phyloP scores from a whole-genome alignment of 2,888 invertebrate species.

The Lithophane leautieri region DNA sequence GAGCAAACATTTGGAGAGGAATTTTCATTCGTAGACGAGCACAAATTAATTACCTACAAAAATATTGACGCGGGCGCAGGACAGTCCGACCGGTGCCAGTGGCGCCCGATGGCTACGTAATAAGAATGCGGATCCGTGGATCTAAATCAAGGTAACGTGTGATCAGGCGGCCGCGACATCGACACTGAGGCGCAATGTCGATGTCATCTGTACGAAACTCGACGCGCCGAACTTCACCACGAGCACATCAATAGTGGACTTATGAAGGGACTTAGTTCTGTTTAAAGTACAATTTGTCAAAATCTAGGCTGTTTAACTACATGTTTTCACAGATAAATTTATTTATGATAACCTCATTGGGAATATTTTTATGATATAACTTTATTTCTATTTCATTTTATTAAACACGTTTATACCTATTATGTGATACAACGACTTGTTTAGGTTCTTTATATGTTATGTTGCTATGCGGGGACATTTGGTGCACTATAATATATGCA shows the following conservation, averaged over 20 bases:
- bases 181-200: constrained; percentile 69
- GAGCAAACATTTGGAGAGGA: constrained; percentile 77
- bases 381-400: constrained; percentile 40
- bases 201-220: constrained; percentile 69
- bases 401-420: constrained; percentile 41
- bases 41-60: constrained; percentile 87
- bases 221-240: constrained; percentile 50
- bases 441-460: constrained; percentile 41
- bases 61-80: constrained; percentile 84
- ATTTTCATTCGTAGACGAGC: constrained; percentile 77
- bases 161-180: constrained; percentile 77
- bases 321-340: constrained; percentile 46
- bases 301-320: constrained; percentile 42
- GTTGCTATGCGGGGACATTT: constrained; percentile 51
- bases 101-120: constrained; percentile 84
- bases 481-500: constrained; percentile 56
- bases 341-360: constrained; percentile 50
- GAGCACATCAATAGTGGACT: constrained; percentile 13
- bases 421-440: constrained; percentile 54
- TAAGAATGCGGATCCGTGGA: constrained; percentile 89
- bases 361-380: constrained; percentile 45
- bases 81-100: constrained; percentile 78
- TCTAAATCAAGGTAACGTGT: constrained; percentile 87
- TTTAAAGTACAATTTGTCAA: constrained; percentile 32
- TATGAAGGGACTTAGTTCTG: constrained; percentile 21